phyloP scores from a whole-genome alignment of 2,113 vertebrate species.

The Myrmecophaga tridactyla region DNA sequence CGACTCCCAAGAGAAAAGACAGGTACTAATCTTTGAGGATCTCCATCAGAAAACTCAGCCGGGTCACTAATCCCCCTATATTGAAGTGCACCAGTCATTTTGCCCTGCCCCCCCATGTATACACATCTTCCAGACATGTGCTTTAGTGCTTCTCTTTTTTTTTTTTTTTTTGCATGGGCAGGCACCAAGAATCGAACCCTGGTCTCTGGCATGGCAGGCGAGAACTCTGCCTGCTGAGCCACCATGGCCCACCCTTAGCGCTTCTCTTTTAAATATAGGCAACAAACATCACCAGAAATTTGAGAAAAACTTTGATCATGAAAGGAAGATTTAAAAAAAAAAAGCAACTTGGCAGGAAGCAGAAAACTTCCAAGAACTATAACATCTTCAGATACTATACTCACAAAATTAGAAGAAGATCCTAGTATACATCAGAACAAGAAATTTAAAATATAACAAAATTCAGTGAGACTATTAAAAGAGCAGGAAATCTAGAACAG shows the following conservation, averaged over 20 bases:
- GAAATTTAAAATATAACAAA: slow-evolving; percentile 4
- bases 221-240: too few relatives aligned
- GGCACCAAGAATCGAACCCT: too few relatives aligned
- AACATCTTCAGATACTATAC: neutral
- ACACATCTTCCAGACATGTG: neutral
- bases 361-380: neutral
- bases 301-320: neutral
- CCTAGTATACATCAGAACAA: neutral
- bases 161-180: too few relatives aligned
- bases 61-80: neutral
- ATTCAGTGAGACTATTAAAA: slow-evolving; percentile 18
- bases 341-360: neutral
- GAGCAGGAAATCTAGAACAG: neutral
- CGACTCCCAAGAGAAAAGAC: neutral
- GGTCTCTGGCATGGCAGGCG: too few relatives aligned
- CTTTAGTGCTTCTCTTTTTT: slow-evolving; percentile 20
- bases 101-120: neutral
- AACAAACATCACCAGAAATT: neutral
- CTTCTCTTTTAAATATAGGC: neutral
- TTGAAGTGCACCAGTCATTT: neutral
- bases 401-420: slow-evolving; percentile 1
- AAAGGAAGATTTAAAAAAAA: neutral
- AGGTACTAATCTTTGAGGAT: neutral
- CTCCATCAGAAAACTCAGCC: neutral
- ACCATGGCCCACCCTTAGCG: too few relatives aligned